These are phyloP conservation scores for Solenopsis fugax DNA, from an alignment of 1,140 invertebrate genomes.

Conservation along the genomic window DNA sequence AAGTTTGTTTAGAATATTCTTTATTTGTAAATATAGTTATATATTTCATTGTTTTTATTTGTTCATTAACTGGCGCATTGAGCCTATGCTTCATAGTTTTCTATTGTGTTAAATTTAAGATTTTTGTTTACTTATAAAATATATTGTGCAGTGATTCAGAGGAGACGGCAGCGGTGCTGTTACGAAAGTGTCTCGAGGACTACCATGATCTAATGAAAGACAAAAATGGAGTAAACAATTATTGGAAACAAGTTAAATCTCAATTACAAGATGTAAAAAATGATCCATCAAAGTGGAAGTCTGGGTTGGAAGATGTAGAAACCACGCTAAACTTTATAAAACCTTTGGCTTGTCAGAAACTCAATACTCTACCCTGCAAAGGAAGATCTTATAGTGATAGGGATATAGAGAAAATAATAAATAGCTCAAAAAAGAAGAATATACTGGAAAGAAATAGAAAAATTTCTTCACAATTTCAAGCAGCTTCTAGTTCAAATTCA, in stretches of 20 bases:
- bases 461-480: constrained; percentile 35
- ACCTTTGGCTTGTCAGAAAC: constrained; percentile 77
- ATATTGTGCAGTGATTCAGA: constrained; percentile 76
- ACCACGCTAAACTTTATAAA: constrained; percentile 75
- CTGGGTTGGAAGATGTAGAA: constrained; percentile 70
- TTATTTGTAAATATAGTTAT: too few relatives aligned
- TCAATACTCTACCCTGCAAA: constrained; percentile 73
- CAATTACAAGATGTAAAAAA: constrained; percentile 70
- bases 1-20: too few relatives aligned
- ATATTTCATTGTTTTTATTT: too few relatives aligned
- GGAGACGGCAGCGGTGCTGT: constrained; percentile 68
- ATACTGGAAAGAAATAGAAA: constrained; percentile 67
- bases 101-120: background rate
- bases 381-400: constrained; percentile 69
- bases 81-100: background rate
- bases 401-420: constrained; percentile 79
- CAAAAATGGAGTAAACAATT: constrained; percentile 77
- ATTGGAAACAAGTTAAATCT: constrained; percentile 79
- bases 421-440: constrained; percentile 70
- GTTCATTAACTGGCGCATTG: too few relatives aligned
- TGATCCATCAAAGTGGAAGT: constrained; percentile 78
- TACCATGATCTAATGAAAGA: constrained; percentile 75
- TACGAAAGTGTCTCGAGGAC: constrained; percentile 73
- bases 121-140: constrained; percentile 26
- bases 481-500: background rate